Evolutionary conservation across 2,113 vertebrate genomes (phyloP).

Genomic region (Porphyrio hochstetteri): DNA sequence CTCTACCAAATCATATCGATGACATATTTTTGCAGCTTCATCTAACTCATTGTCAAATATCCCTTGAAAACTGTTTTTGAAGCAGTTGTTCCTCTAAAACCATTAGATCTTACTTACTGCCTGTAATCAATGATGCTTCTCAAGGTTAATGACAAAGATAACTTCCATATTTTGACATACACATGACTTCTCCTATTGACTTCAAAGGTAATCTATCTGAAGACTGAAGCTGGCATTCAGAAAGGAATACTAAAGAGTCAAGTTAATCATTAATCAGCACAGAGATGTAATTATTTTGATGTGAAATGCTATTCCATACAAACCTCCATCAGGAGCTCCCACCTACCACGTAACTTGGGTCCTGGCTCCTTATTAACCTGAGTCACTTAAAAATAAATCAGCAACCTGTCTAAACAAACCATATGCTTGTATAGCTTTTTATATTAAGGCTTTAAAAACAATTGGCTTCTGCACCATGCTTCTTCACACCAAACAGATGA

Average conservation of each 20-base stretch:
- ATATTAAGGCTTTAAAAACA: neutral
- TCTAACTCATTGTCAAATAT: constrained; percentile 6
- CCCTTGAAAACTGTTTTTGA: constrained; percentile 38
- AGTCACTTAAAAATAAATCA: neutral
- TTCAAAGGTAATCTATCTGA: constrained; percentile 10
- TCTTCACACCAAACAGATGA: neutral
- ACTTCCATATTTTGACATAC: neutral
- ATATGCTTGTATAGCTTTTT: neutral
- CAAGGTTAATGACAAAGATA: constrained; percentile 63
- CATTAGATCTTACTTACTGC: constrained; percentile 42
- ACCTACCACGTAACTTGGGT: neutral
- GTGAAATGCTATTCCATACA: neutral
- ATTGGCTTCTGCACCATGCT: neutral
- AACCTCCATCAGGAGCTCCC: neutral
- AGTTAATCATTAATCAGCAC: constrained; percentile 7
- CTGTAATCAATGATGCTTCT: constrained; percentile 38
- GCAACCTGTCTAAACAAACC: neutral
- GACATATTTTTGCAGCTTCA: neutral
- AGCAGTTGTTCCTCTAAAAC: constrained; percentile 34
- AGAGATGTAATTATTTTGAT: constrained; percentile 21
- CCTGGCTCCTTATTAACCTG: neutral
- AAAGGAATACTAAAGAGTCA: neutral
- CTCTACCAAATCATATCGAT: neutral
- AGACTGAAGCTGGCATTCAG: constrained; percentile 23
- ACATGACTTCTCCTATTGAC: constrained; percentile 37